A percentile compares a stretch with the other conserved stretches of the same genome.
Conservation (phyloP, 2,113 vertebrate genomes). For the Poicephalus meyeri region DNA sequence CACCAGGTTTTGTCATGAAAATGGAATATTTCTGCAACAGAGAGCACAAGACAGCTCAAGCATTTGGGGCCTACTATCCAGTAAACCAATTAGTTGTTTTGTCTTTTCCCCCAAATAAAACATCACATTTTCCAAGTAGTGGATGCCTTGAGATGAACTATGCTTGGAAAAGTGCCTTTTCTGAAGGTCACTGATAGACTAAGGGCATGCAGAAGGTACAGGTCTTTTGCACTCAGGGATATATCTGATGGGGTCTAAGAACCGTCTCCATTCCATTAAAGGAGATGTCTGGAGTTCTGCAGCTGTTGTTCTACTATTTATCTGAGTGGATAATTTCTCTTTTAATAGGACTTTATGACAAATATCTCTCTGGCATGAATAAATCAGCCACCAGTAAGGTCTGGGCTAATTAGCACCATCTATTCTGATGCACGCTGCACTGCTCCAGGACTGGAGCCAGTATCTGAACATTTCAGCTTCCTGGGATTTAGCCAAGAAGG, state of each 20-base stretch:
- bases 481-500: not conserved
- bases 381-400: not conserved
- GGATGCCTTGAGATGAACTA: not conserved
- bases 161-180: not conserved
- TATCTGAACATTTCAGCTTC: not conserved
- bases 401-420: not conserved
- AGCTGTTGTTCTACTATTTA: not conserved
- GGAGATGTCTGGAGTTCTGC: not conserved
- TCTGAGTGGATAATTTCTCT: not conserved
- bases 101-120: not conserved
- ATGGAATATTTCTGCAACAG: not conserved
- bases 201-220: not conserved
- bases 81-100: not conserved
- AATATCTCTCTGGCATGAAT: not conserved
- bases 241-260: not conserved
- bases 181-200: not conserved
- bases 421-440: not conserved
- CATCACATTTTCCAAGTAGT: not conserved
- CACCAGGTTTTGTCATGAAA: not conserved
- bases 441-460: not conserved
- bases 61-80: not conserved
- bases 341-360: not conserved
- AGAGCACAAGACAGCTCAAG: not conserved
- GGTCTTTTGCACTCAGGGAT: not conserved
- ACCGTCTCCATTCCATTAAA: not conserved